Evolutionary conservation across 2,797 vertebrate genomes (phyloP).

Genomic region (Molothrus aeneus): DNA sequence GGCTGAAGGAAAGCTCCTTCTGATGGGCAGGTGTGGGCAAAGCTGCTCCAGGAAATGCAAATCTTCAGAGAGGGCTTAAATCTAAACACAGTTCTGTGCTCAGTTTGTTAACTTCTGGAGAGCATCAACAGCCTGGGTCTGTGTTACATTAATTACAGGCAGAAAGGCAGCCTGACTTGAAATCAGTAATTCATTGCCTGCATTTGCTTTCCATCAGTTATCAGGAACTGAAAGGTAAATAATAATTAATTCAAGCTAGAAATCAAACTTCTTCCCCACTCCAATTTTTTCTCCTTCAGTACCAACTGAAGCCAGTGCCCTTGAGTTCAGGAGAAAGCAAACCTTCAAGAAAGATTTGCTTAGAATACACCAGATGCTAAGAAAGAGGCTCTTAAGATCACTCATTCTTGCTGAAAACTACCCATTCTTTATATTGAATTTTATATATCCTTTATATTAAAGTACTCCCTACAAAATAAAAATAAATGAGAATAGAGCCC

Average conservation of each 20-base stretch:
- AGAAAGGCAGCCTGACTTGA: not conserved
- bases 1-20: not conserved
- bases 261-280: not conserved
- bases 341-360: not conserved
- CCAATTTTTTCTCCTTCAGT: not conserved
- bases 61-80: not conserved
- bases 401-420: not conserved
- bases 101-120: not conserved
- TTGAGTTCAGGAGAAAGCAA: not conserved
- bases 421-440: not conserved
- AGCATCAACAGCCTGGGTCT: not conserved
- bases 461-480: not conserved
- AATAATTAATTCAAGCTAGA: not conserved
- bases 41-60: not conserved
- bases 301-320: not conserved
- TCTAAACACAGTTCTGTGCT: not conserved
- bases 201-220: not conserved
- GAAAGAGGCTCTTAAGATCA: not conserved
- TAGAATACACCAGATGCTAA: not conserved
- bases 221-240: not conserved
- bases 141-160: not conserved
- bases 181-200: not conserved
- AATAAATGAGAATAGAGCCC: not conserved
- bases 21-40: not conserved
- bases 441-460: not conserved